A percentile compares a stretch with the other conserved stretches of the same genome.
phyloP scores from a whole-genome alignment of 2,888 invertebrate species.

The Zelleria hepariella region DNA sequence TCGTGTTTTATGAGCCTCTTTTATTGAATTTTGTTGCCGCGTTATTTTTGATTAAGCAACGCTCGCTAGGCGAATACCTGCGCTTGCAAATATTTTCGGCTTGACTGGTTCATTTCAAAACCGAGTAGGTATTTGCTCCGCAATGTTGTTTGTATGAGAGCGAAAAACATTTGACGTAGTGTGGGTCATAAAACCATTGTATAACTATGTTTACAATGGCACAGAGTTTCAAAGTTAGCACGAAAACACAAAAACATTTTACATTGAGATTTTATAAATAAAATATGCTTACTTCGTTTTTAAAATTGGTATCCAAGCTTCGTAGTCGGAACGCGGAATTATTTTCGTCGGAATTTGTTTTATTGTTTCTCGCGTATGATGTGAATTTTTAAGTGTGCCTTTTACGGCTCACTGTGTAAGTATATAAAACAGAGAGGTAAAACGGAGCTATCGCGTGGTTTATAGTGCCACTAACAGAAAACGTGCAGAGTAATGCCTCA shows the following conservation, averaged over 20 bases:
- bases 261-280: not conserved
- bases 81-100: not conserved
- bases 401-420: not conserved
- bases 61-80: constrained; percentile 6
- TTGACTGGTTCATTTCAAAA: not conserved
- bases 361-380: not conserved
- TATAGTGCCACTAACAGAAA: too few relatives aligned
- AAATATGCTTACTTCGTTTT: not conserved
- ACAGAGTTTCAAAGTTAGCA: not conserved
- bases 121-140: not conserved
- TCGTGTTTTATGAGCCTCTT: constrained; percentile 50
- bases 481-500: too few relatives aligned
- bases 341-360: not conserved
- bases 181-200: not conserved
- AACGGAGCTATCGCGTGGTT: too few relatives aligned
- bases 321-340: not conserved
- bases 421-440: not conserved
- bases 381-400: not conserved
- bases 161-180: not conserved
- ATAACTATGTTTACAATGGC: not conserved
- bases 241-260: not conserved
- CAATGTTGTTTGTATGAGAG: not conserved
- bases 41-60: constrained; percentile 58
- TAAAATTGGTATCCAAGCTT: not conserved
- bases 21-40: constrained; percentile 56